These are phyloP conservation scores for Scleropages formosus DNA, from an alignment of 2,797 vertebrate species.

Conservation along the genomic window DNA sequence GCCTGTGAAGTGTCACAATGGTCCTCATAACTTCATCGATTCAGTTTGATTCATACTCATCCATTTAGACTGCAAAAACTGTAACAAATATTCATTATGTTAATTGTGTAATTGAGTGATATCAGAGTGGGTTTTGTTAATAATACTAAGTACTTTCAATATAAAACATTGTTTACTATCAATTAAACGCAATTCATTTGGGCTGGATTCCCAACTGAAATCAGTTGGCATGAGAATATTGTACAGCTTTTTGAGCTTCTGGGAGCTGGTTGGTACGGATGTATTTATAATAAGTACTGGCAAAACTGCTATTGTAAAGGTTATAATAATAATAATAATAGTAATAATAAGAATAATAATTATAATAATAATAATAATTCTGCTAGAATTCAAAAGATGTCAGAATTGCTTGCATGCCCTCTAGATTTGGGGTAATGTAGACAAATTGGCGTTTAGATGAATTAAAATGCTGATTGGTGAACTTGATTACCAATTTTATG, in stretches of 20 bases:
- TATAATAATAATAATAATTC: not conserved
- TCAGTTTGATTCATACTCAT: not conserved
- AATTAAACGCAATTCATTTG: not conserved
- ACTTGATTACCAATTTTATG: conserved; percentile 15
- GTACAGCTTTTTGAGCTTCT: not conserved
- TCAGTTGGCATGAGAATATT: conserved; percentile 14
- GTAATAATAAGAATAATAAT: too few species aligned
- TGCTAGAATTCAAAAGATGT: not conserved
- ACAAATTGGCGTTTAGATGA: conserved; percentile 5
- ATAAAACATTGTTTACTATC: conserved; percentile 3
- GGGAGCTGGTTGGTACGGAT: not conserved
- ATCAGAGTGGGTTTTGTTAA: not conserved
- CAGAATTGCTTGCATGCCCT: not conserved
- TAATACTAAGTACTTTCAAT: not conserved
- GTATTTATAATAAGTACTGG: not conserved
- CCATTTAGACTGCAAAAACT: not conserved
- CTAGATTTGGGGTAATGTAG: not conserved
- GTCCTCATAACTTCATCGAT: not conserved
- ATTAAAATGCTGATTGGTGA: not conserved
- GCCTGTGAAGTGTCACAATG: not conserved
- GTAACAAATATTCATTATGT: not conserved
- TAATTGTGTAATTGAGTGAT: not conserved
- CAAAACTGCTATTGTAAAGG: not conserved
- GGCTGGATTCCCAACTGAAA: not conserved
- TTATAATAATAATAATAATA: too few species aligned